Evolutionary conservation across 2,888 invertebrate species (phyloP).

Genomic region (Mesorhabditis spiculigera): DNA sequence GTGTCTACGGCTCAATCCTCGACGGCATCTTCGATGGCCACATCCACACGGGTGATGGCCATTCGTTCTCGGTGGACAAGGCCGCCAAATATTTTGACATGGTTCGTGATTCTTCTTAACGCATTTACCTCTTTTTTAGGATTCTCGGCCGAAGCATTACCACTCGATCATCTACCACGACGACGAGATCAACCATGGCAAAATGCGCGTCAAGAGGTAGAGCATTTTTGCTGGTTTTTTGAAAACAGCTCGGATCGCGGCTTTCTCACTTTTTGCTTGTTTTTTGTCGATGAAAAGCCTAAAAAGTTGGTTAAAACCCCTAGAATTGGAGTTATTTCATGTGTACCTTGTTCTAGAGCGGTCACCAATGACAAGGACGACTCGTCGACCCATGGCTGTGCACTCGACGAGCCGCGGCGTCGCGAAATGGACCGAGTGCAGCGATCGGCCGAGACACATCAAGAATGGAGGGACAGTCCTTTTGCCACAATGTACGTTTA

Average conservation of each 20-base stretch:
- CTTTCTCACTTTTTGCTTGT: too few relatives aligned
- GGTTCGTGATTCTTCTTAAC: constrained; percentile 7
- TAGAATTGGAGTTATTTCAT: too few relatives aligned
- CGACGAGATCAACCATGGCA: constrained; percentile 52
- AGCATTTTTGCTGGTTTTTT: not conserved
- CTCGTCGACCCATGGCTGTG: constrained; percentile 34
- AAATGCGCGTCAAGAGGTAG: constrained; percentile 45
- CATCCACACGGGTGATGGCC: constrained; percentile 71
- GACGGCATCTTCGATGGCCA: constrained; percentile 94
- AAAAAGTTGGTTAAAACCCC: too few relatives aligned
- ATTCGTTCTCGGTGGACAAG: constrained; percentile 84
- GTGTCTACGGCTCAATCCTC: constrained; percentile 86
- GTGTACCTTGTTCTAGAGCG: too few relatives aligned
- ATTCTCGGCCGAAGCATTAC: constrained; percentile 41
- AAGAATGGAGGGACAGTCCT: constrained; percentile 15
- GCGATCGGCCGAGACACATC: constrained; percentile 60
- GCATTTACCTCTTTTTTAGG: not conserved
- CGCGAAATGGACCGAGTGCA: constrained; percentile 90
- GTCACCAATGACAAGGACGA: too few relatives aligned
- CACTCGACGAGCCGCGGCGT: constrained; percentile 62
- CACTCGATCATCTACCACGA: constrained; percentile 58
- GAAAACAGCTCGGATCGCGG: not conserved
- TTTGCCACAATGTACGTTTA: constrained; percentile 28
- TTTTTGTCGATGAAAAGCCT: too few relatives aligned
- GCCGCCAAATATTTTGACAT: constrained; percentile 79